Base-by-base conservation (phyloP, 2,113 vertebrate genomes). In the Melozone crissalis region DNA sequence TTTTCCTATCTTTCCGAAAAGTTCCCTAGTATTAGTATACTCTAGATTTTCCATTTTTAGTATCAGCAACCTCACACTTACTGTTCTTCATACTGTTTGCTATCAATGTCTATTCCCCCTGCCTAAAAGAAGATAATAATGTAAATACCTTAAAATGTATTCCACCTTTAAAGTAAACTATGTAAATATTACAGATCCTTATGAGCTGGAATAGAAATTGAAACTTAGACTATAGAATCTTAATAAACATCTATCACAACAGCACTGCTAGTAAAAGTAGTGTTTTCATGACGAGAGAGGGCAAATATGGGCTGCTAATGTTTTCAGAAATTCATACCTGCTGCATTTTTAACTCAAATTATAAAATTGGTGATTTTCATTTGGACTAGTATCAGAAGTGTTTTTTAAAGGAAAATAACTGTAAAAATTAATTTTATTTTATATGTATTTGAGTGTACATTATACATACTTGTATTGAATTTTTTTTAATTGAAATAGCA, bases 291-390 rank as follows among this genome's bases (percentile, higher is more conserved):
- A 69, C 20, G 21, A 55, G 9, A 43, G 13, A 61, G 6, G 30
- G 5, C 13, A 63, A 54, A 35, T 35, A 68, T 0, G 2, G 3
- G 11, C 23, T 65, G 3, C 19, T 69, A 46, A 31, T 3, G 2
- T 69, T 41, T 73, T 44, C 33, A 83, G 17, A 58, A 86, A 52
- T 80, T 54, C 33, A 47, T 21, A 33, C 4, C 5, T 55, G 4
- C n/a, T n/a, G 5, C 4, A 31, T 27, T 88, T 84, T 84, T 4
- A 26, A 26, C 5, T 66, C 21, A 11, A 17, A 65, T 65, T 76
- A 74, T 26, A 71, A 10, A 62, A 66, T 5, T 46, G 14, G 1
- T 30, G 4, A 39, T 26, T 62, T 90, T 7, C 28, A 49, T 89
- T 69, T 69, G 12, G 4, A 71, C 15, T 58, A 26, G 2, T 71